These are phyloP conservation scores for Dryocosmus kuriphilus DNA, from an alignment of 2,888 invertebrate species.

Conservation along the genomic window DNA sequence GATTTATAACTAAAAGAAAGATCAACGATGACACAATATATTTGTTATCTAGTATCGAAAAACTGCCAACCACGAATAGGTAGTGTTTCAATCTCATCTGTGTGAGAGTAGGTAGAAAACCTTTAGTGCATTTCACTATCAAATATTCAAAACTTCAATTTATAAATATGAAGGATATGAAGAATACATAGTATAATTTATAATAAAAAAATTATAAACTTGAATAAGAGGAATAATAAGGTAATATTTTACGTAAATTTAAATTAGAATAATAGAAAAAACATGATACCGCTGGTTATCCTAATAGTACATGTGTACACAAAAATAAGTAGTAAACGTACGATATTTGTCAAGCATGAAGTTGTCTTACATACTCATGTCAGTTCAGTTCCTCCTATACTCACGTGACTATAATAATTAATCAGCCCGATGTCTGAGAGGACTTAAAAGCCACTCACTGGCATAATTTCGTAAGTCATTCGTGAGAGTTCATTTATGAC, in stretches of 20 bases:
- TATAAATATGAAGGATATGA: background rate
- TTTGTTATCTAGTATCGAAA: background rate
- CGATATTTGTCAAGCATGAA: background rate
- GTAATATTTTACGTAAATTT: no score
- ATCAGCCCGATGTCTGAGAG: background rate
- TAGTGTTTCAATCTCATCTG: background rate
- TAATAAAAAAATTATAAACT: no score
- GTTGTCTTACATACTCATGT: background rate
- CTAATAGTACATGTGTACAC: no score
- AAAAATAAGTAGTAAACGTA: background rate
- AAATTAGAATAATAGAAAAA: no score
- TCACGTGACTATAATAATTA: constrained; percentile 32
- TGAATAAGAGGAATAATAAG: no score
- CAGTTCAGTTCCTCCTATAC: no score
- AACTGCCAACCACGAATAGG: background rate
- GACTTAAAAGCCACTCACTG: background rate
- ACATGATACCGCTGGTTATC: no score
- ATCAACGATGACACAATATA: background rate
- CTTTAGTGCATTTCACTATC: no score
- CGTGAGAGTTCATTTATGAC: constrained; percentile 32
- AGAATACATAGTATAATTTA: background rate
- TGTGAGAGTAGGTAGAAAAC: no score
- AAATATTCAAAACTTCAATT: no score
- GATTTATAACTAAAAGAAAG: background rate
- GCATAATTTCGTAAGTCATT: background rate